Conservation (phyloP, 2,888 invertebrate species). For the Acholoe squamosa region DNA sequence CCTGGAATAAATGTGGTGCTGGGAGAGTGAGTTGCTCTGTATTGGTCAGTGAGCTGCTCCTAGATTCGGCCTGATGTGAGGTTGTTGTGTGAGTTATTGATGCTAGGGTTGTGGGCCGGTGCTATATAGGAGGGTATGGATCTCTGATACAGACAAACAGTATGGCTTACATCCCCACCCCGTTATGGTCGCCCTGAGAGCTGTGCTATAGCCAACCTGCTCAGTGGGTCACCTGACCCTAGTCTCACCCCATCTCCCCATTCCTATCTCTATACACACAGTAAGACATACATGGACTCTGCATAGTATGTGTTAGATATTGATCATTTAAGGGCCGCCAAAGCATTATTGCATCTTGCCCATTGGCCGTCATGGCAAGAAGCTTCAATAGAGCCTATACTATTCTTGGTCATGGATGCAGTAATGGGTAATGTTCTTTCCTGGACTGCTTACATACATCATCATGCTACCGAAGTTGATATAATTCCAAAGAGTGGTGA, state of each 20-base stretch:
- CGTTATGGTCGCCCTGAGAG: neutral
- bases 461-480: no score
- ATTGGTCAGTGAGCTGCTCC: neutral
- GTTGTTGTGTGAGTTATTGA: neutral
- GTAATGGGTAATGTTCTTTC: no score
- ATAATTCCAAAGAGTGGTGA: no score
- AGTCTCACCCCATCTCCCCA: neutral
- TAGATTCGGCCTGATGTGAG: neutral
- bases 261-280: no score
- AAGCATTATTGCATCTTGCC: no score
- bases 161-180: neutral
- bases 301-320: no score
- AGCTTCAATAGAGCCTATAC: no score
- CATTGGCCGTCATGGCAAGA: no score
- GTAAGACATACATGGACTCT: no score
- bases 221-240: conserved; percentile 15
- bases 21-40: neutral
- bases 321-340: no score
- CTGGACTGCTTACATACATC: no score
- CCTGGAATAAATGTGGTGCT: neutral
- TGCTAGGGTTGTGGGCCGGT: neutral
- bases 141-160: neutral
- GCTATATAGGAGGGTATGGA: neutral
- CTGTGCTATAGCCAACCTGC: neutral
- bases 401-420: no score